A percentile compares a stretch with the other conserved stretches of the same genome.
phyloP scores from a whole-genome alignment of 2,113 vertebrate genomes.

The Chlorodrepanis virens region DNA sequence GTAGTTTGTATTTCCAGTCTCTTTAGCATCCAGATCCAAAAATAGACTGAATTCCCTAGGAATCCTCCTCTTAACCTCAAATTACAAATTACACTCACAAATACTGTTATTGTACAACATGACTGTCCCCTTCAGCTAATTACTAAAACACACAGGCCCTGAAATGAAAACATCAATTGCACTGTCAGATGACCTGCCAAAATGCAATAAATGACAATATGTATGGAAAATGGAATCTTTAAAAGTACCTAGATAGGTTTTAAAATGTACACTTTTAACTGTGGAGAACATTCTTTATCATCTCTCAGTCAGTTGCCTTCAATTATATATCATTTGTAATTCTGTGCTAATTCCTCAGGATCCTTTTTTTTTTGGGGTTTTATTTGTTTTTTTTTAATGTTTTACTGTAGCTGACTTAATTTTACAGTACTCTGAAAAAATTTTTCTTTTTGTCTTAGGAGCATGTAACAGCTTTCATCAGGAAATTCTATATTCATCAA shows the following conservation, averaged over 20 bases:
- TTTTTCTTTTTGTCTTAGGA: background rate
- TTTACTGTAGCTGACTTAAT: background rate
- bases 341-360: background rate
- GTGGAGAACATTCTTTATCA: background rate
- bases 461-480: background rate
- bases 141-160: background rate
- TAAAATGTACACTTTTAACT: background rate
- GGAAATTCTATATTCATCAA: background rate
- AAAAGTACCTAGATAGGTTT: background rate
- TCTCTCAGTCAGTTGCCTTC: background rate
- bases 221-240: background rate
- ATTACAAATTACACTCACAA: background rate
- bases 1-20: background rate
- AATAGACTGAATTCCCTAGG: background rate
- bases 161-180: conserved; percentile 9
- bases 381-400: background rate
- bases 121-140: background rate
- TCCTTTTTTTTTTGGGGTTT: background rate
- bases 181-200: background rate
- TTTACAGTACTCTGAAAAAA: background rate
- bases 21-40: background rate
- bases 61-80: background rate
- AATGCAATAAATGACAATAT: background rate
- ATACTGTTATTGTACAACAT: background rate
- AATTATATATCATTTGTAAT: background rate